phyloP scores from a whole-genome alignment of 2,113 vertebrate species.

The Pachypanchax playfairii region DNA sequence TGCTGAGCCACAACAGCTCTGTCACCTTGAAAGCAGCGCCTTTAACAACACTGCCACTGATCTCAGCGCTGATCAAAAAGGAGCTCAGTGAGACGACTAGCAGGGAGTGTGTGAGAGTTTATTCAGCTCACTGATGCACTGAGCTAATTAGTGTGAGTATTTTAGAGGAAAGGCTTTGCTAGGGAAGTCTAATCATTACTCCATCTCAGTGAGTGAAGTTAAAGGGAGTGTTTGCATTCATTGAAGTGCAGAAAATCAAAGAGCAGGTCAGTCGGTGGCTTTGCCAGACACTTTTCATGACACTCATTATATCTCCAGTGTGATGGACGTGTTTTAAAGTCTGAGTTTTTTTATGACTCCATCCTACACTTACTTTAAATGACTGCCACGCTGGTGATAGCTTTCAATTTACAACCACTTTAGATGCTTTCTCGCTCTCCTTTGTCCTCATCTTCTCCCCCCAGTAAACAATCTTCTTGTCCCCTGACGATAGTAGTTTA shows the following conservation, averaged over 20 bases:
- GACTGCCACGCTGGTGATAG: constrained; percentile 49
- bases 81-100: constrained; percentile 13
- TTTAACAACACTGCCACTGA: constrained; percentile 29
- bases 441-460: background rate
- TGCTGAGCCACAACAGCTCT: constrained; percentile 1
- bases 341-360: constrained; percentile 68
- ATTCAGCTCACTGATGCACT: constrained; percentile 38
- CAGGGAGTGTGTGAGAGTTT: constrained; percentile 11
- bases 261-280: constrained; percentile 25
- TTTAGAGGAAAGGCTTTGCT: constrained; percentile 43
- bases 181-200: constrained; percentile 37
- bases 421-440: constrained; percentile 13
- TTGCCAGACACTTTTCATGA: constrained; percentile 50
- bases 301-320: constrained; percentile 71
- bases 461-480: constrained; percentile 22
- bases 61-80: constrained; percentile 40
- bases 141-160: constrained; percentile 50
- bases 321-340: constrained; percentile 67
- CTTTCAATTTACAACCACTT: constrained; percentile 58
- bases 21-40: constrained; percentile 24
- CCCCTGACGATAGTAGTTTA: constrained; percentile 29
- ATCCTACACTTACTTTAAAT: constrained; percentile 65
- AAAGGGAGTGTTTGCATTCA: constrained; percentile 68
- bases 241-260: constrained; percentile 21
- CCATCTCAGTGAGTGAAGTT: constrained; percentile 40